Evolutionary conservation across 1,140 invertebrate genomes (phyloP).

Genomic region (Drosophila repletoides): DNA sequence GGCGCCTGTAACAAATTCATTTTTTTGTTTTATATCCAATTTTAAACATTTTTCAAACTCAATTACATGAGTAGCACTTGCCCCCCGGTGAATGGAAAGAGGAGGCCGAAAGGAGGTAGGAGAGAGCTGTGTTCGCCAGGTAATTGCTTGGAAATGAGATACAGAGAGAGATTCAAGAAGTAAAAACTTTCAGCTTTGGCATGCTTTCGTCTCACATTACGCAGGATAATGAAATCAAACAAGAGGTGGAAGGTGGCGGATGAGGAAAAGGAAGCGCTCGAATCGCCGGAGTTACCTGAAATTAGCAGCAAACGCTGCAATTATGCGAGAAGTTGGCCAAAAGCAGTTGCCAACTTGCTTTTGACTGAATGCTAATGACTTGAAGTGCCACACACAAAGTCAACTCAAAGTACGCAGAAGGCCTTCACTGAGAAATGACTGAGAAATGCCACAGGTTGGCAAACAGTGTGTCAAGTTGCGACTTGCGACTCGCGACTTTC

Average conservation of each 20-base stretch:
- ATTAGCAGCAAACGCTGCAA: conserved; percentile 74
- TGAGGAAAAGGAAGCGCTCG: background rate
- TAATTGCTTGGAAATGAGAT: conserved; percentile 70
- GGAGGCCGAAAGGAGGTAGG: no score
- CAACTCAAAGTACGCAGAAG: conserved; percentile 24
- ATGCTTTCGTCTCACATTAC: conserved; percentile 38
- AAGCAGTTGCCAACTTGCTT: conserved; percentile 57
- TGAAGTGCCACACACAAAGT: conserved; percentile 49
- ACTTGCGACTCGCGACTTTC: conserved; percentile 16
- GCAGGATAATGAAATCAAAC: conserved; percentile 67
- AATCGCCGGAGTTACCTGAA: conserved; percentile 29
- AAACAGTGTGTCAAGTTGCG: conserved; percentile 34
- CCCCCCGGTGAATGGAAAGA: no score
- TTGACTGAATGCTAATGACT: conserved; percentile 69
- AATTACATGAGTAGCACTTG: conserved; percentile 52
- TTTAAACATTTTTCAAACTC: conserved; percentile 69
- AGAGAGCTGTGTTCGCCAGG: conserved; percentile 43
- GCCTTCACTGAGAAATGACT: background rate
- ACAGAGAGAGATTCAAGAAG: conserved; percentile 13
- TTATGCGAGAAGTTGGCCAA: conserved; percentile 71
- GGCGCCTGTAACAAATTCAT: conserved; percentile 12
- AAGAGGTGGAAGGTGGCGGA: background rate
- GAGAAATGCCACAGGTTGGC: conserved; percentile 71
- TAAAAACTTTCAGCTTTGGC: conserved; percentile 30
- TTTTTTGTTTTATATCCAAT: conserved; percentile 52